Percentiles rank a stretch among this genome's conserved stretches.
These are phyloP conservation scores for Sebastiscus tertius DNA, from an alignment of 2,797 vertebrate genomes.

Conservation along the genomic window DNA sequence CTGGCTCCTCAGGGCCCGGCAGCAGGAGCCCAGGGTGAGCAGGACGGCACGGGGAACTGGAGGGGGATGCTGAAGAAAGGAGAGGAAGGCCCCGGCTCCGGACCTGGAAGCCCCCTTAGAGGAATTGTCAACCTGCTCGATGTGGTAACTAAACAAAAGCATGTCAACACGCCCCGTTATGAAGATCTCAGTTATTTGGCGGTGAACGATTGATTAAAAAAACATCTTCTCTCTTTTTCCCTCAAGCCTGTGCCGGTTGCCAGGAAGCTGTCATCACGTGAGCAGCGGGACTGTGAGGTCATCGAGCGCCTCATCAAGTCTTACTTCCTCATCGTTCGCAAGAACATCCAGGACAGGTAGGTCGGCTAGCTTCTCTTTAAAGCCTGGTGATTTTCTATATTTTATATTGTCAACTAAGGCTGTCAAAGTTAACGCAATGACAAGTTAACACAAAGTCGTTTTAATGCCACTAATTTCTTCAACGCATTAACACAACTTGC, in stretches of 20 bases:
- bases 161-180: background rate
- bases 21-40: slow-evolving; percentile 77
- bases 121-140: slow-evolving; percentile 95
- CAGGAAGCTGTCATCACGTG: slow-evolving; percentile 95
- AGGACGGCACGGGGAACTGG: slow-evolving; percentile 92
- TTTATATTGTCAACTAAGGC: background rate
- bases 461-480: too few species aligned
- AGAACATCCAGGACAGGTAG: slow-evolving; percentile 99
- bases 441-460: too few species aligned
- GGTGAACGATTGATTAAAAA: background rate
- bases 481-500: too few species aligned
- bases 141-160: slow-evolving; percentile 83
- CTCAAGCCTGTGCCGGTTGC: slow-evolving; percentile 94
- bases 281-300: slow-evolving; percentile 98
- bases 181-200: background rate
- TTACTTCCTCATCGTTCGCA: slow-evolving; percentile 98
- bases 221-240: background rate
- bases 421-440: too few species aligned
- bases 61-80: slow-evolving; percentile 96
- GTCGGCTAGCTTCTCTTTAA: background rate
- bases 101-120: slow-evolving; percentile 93
- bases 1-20: slow-evolving; percentile 55
- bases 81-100: slow-evolving; percentile 84
- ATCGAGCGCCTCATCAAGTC: slow-evolving; percentile 99
- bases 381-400: background rate